These are phyloP conservation scores for Ariolimax columbianus DNA, from an alignment of 2,888 invertebrate genomes.

Conservation along the genomic window DNA sequence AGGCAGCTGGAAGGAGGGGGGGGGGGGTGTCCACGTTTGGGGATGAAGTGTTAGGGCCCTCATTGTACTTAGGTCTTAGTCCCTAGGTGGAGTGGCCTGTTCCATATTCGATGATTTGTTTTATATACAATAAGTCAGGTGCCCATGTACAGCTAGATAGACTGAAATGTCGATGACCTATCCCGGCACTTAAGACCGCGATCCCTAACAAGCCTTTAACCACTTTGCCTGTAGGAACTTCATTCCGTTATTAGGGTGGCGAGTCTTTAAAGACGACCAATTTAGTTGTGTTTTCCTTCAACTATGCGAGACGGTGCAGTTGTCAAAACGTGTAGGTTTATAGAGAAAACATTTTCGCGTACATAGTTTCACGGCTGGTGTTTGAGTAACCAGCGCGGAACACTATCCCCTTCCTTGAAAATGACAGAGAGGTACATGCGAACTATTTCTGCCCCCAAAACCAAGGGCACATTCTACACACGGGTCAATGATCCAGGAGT, in stretches of 20 bases:
- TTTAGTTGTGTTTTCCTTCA: background rate
- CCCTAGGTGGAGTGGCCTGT: no score
- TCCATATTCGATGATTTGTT: no score
- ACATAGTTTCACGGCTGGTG: background rate
- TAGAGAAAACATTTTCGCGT: constrained; percentile 2
- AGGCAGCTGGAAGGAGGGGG: no score
- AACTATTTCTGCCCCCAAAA: background rate
- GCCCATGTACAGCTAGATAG: no score
- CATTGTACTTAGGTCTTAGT: no score
- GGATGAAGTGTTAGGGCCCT: no score
- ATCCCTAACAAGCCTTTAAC: no score
- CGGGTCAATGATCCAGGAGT: background rate
- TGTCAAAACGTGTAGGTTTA: background rate
- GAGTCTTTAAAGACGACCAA: background rate
- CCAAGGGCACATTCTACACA: no score
- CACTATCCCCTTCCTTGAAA: background rate
- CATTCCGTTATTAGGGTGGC: background rate
- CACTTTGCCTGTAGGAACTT: background rate
- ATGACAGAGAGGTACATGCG: background rate
- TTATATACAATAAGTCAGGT: no score
- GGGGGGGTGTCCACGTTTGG: no score
- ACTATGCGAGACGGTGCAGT: background rate
- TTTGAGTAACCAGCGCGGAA: background rate
- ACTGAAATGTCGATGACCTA: no score
- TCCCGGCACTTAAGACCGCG: no score